Evolutionary conservation across 37 sponge, comb jelly and placozoan species (phyloP).

Genomic region (Eunapius fragilis): DNA sequence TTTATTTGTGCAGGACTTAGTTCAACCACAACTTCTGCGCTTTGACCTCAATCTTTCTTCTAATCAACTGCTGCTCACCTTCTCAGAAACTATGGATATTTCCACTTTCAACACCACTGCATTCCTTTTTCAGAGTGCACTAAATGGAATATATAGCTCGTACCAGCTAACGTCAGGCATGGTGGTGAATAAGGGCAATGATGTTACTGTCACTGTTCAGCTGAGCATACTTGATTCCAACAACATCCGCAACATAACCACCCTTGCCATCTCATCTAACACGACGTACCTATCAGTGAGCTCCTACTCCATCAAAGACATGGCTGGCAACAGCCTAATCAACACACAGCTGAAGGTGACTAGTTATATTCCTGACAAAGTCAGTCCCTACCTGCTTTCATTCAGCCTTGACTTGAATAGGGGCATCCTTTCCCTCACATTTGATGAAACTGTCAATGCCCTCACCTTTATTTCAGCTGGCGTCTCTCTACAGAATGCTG

Average conservation of each 20-base stretch:
- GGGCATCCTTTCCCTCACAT: conserved; percentile 70
- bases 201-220: conserved; percentile 32
- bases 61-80: conserved; percentile 68
- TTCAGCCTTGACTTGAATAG: conserved; percentile 74
- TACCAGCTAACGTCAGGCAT: conserved; percentile 75
- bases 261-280: conserved; percentile 55
- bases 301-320: conserved; percentile 51
- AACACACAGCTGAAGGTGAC: conserved; percentile 20
- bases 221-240: conserved; percentile 64
- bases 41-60: conserved; percentile 74
- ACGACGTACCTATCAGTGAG: conserved; percentile 60
- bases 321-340: conserved; percentile 59
- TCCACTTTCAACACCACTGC: conserved; percentile 49
- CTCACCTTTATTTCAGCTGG: conserved; percentile 43
- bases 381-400: conserved; percentile 39
- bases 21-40: conserved; percentile 44
- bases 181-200: conserved; percentile 58
- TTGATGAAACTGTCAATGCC: conserved; percentile 85
- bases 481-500: conserved; percentile 45
- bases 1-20: conserved; percentile 43
- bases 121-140: conserved; percentile 23
- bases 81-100: conserved; percentile 81
- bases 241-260: conserved; percentile 72
- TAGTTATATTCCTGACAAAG: conserved; percentile 26
- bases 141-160: not conserved